Base-by-base conservation (phyloP, 2,113 vertebrate species). In the Callaeas wilsoni region DNA sequence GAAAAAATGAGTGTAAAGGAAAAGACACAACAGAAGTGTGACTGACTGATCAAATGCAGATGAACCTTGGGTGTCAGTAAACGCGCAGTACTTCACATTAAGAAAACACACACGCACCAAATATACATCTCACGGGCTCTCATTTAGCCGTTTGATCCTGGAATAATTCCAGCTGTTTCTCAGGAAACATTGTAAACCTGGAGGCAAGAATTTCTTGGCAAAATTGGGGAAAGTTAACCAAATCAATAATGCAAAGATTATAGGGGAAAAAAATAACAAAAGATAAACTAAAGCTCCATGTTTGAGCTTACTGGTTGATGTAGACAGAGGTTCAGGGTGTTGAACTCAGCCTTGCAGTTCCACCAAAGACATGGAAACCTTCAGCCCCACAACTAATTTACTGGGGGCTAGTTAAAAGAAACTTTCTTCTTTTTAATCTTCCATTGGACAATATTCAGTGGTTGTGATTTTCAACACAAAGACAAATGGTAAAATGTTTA, bases 271-370 rank as follows among this genome's bases (percentile, higher is more conserved):
- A n/a, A 63, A 23, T 27, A 47, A 23, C 21, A 44, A 30, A 69
- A 73, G 4, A 10, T 19, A 17, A 67, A 53, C 17, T 32, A 27
- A 69, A 47, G 7, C 2, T 5, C 16, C 4, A 2, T 2, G 1
- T 57, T 86, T 68, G 44, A 63, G 10, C 10, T 71, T 39, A n/a
- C 4, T 80, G 39, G 26, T 37, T 37, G 19, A 19, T 84, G 16
- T 32, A 46, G n/a, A 16, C 22, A 33, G 29, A 84, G 5, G 6
- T 63, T 74, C 7, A 16, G 39, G 39, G 30, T 90, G 39, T 73
- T 81, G 67, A 75, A 86, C 16, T 23, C 39, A 13, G 5, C 23
- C 25, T 77, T 33, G 80, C 4, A 11, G 6, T 82, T 93, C 25
- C 11, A 39, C 16, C 8, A 30, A 32, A 37, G 23, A 41, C 5